Evolutionary conservation across 1,140 invertebrate species (phyloP), one percentile per base, ranked within the genome.

Genomic region (Diorhabda sublineata): DNA sequence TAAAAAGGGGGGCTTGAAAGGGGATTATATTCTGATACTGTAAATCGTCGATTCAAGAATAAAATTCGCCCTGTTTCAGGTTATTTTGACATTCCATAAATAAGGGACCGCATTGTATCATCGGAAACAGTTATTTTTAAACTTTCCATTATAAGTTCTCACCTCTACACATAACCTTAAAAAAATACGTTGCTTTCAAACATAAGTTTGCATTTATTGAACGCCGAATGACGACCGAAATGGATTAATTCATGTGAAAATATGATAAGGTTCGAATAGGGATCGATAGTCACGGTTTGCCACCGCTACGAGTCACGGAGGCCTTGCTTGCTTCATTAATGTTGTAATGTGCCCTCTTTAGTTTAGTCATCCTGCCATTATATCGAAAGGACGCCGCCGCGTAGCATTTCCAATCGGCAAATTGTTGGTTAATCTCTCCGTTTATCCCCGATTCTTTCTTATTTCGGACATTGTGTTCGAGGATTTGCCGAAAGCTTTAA

Each of bases 211-310:
- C 58, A 2, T 60, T 42, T 42, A 60, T 60, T 11, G 58, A 60
- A 60, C 42, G 47, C 47, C 47, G 47, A n/a, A 52, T 60, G 58
- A 60, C 8, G 26, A 26, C 69, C 11, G 66, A 66, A 71, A 73
- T 73, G 63, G 66, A 69, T 61, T 61, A 69, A 70, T 67, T 69
- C 72, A 74, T 74, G 72, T 74, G 72, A 67, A 69, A 74, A 72
- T 63, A 66, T 66, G 72, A 74, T 74, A 74, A 74, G 72, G 61
- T 67, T 58, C 60, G 69, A 58, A 59, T n/a, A 45, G 45, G 65
- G 64, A 70, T 69, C 70, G 60, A 71, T 69, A 68, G 61, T 65
- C 59, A 71, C 66, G 66, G 56, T 70, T 70, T 61, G 63, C 44
- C 42, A 42, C 61, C 61, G 11, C 58, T 52, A 52, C 47, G 47